Evolutionary conservation across 2,797 vertebrate genomes (phyloP), one percentile per base, ranked within the genome.

Genomic region (Arctocebus calabarensis): DNA sequence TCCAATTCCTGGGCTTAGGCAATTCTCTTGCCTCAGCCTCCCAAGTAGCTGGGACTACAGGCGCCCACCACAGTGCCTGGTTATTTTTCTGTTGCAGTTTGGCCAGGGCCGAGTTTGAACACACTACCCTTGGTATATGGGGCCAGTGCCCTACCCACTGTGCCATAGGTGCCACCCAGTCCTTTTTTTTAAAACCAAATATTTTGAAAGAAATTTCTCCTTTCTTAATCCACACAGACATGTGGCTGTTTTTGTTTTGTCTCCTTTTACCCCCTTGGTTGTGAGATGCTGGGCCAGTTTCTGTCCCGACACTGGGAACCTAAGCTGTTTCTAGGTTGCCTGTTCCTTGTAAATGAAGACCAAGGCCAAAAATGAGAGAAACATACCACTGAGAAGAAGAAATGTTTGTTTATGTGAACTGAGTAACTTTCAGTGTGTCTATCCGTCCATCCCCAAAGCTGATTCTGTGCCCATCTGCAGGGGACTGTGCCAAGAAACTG

Each of bases 151-250:
- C 4, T 52, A 52, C 48, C 48, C 48, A 52, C 48, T 52, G 14
- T 52, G 48, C 48, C 48, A 52, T 14, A 52, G 48, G 14, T 4
- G 3, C 48, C 48, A 52, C 48, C 48, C 48, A 52, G 14, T 52
- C 48, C 48, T 48, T 90, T 13, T 29, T 68, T 45, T 70, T 79
- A 79, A 57, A 86, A 32, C 70, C 10, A 48, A 68, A 82, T 90
- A 71, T 27, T 75, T 32, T 81, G 20, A 84, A 70, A 96, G 91
- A 82, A 87, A 74, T 70, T 13, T 59, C 52, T 45, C 34, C 34
- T 70, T 95, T 59, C 78, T 57, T 78, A 9, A 9, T 22, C 32
- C 34, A 40, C 22, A 34, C 37, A 57, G 27, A 57, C 43, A 37
- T 5, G 2, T 52, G 61, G 40, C 2, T 45, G 48, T 37, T 16